Conservation (phyloP, 2,113 vertebrate species). For the Plestiodon gilberti region DNA sequence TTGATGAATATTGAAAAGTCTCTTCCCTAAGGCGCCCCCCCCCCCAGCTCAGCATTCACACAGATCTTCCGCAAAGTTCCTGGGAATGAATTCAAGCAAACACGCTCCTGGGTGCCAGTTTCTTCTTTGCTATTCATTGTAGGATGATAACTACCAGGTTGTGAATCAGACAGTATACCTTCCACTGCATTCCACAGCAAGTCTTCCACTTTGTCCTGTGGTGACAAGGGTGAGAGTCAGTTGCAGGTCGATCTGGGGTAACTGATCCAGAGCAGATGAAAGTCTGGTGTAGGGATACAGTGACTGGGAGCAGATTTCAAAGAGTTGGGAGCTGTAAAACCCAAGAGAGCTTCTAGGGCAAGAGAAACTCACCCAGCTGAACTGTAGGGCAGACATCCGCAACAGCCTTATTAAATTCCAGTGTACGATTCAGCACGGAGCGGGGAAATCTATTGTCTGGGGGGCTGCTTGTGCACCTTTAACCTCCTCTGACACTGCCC, state of each 20-base stretch:
- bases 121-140: background rate
- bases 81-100: background rate
- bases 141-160: background rate
- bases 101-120: background rate
- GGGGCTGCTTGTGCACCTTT: too few species aligned
- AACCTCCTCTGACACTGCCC: too few species aligned
- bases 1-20: conserved; percentile 33
- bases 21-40: conserved; percentile 13
- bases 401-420: too few species aligned
- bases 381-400: too few species aligned
- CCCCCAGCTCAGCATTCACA: background rate
- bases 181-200: too few species aligned
- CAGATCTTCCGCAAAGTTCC: background rate
- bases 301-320: background rate
- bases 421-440: too few species aligned
- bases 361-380: background rate
- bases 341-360: background rate
- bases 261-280: background rate
- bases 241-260: background rate
- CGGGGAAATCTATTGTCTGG: too few species aligned
- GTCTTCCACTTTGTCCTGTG: background rate
- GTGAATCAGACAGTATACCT: too few species aligned
- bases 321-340: background rate
- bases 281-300: background rate
- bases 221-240: background rate